These are phyloP conservation scores for Scaptomyza tumidula DNA, from an alignment of 2,888 invertebrate species.

Conservation along the genomic window DNA sequence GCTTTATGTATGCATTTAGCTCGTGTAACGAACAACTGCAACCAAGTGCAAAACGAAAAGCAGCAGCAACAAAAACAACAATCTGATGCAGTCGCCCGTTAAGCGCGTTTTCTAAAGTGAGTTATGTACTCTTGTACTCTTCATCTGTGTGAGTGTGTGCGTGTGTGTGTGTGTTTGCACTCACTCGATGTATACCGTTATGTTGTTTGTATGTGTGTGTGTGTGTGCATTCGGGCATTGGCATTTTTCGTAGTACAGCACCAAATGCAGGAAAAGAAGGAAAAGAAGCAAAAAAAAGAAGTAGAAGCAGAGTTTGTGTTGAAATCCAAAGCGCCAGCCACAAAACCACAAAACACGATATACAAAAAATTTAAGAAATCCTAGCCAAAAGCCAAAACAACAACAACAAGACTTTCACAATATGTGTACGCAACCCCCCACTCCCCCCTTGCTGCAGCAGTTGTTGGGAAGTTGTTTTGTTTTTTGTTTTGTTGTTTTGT, in stretches of 20 bases:
- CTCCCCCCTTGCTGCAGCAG: not conserved
- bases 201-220: not conserved
- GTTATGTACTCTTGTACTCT: slow-evolving; percentile 48
- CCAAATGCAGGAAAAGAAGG: slow-evolving; percentile 25
- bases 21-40: slow-evolving; percentile 26
- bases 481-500: not conserved
- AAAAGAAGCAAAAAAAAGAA: slow-evolving; percentile 35
- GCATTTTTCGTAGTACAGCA: slow-evolving; percentile 34
- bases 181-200: not conserved
- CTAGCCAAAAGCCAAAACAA: slow-evolving; percentile 12
- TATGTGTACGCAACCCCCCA: not conserved
- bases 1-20: slow-evolving; percentile 10
- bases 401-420: not conserved
- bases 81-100: slow-evolving; percentile 23
- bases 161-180: not conserved
- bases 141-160: slow-evolving; percentile 16
- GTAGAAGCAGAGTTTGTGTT: slow-evolving; percentile 35
- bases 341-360: slow-evolving; percentile 46
- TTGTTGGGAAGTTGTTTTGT: not conserved
- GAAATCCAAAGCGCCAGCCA: slow-evolving; percentile 49
- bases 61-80: slow-evolving; percentile 20
- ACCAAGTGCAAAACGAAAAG: slow-evolving; percentile 21
- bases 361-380: slow-evolving; percentile 18
- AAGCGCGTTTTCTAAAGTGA: slow-evolving; percentile 58
- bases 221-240: slow-evolving; percentile 59